Percentiles rank a stretch among this genome's conserved stretches.
phyloP scores from a whole-genome alignment of 2,888 invertebrate genomes.

The Willowsia nigromaculata region DNA sequence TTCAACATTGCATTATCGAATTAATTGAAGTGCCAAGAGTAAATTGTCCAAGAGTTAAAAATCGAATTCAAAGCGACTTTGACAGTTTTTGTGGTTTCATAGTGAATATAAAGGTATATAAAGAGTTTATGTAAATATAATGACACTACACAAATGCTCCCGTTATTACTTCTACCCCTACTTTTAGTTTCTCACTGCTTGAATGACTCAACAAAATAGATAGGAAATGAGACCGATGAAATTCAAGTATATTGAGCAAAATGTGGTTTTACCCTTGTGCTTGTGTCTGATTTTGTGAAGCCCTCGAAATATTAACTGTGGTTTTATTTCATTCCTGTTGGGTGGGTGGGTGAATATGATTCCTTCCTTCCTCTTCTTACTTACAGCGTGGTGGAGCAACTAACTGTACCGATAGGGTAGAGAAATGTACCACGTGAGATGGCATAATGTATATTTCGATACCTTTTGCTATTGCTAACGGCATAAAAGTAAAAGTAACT shows the following conservation, averaged over 20 bases:
- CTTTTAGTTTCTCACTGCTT: constrained; percentile 5
- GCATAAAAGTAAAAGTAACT: background rate
- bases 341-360: constrained; percentile 27
- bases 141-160: background rate
- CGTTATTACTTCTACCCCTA: constrained; percentile 21
- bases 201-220: constrained; percentile 55
- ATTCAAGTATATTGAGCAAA: constrained; percentile 52
- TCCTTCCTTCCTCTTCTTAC: constrained; percentile 44
- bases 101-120: background rate
- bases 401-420: background rate
- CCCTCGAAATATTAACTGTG: constrained; percentile 64
- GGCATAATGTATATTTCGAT: background rate
- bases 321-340: constrained; percentile 49
- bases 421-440: background rate
- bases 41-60: constrained; percentile 50
- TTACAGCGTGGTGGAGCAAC: background rate
- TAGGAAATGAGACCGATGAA: constrained; percentile 46
- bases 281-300: constrained; percentile 55
- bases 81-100: constrained; percentile 23
- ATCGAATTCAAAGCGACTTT: constrained; percentile 19
- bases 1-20: constrained; percentile 2
- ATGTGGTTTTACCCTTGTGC: constrained; percentile 53
- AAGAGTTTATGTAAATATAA: background rate
- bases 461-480: constrained; percentile 21
- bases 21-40: constrained; percentile 45